Base-by-base conservation (phyloP, 2,797 vertebrate genomes). In the Danio choprae region DNA sequence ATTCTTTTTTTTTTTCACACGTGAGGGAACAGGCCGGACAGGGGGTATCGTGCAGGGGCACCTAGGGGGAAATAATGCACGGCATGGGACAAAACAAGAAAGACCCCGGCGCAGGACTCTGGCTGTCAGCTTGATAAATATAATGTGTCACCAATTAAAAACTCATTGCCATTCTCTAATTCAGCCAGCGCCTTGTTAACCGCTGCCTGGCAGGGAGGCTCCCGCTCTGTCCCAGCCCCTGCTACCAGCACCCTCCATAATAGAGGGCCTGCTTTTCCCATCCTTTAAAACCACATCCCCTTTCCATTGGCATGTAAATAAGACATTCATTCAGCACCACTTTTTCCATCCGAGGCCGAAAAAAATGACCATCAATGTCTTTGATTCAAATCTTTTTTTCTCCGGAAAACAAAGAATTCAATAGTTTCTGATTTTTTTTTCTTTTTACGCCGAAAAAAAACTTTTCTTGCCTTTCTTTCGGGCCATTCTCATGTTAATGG, bases 91-190 rank as follows among this genome's bases (percentile, higher is more conserved):
- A 94, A 95, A 94, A 95, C 92, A 94, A 94, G 93, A 94, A 91
- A 93, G 94, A 91, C 90, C 89, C 90, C 89, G 9, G 89, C 74
- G 89, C 93, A 91, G 93, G 84, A 92, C 92, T 94, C 89, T 6
- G 90, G 75, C 95, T 95, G 95, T 96, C 96, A 96, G 92, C 89
- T 94, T 95, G 95, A 97, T 96, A 96, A 97, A 98, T 96, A 96
- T 96, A 97, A 98, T 93, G 94, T 96, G 95, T 96, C 95, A 95
- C 95, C 95, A 97, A 98, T 97, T 98, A 97, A 97, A 97, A 95
- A 92, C 95, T 96, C 95, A 92, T 97, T 95, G 94, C 94, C 92
- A 93, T 95, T 96, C 95, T 94, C 92, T 85, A 93, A 95, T 93
- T 95, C 94, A 95, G 93, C 92, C 91, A 77, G 90, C 86, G 92